A percentile compares a stretch with the other conserved stretches of the same genome.
Conservation (phyloP, 2,113 vertebrate genomes). For the Tautogolabrus adspersus region DNA sequence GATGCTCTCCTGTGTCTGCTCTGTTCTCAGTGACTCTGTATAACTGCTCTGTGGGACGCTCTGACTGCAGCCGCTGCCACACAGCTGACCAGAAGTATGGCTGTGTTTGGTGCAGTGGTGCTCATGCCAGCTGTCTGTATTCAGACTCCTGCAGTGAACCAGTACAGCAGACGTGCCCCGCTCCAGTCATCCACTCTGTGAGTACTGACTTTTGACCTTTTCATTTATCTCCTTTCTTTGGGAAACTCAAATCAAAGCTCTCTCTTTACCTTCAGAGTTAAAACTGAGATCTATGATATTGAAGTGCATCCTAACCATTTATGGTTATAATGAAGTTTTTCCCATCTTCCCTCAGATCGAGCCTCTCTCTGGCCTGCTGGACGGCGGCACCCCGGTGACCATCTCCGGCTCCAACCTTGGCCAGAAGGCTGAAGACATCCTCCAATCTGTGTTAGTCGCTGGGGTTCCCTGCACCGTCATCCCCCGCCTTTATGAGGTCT, state of each 20-base stretch:
- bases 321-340: not conserved
- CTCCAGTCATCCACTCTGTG: conserved; percentile 92
- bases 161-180: conserved; percentile 90
- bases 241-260: not conserved
- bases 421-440: conserved; percentile 92
- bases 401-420: conserved; percentile 97
- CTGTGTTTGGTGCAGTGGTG: conserved; percentile 94
- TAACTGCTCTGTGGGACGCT: conserved; percentile 94
- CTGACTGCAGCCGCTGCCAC: conserved; percentile 95
- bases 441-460: conserved; percentile 90
- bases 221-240: not conserved
- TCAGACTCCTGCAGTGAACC: conserved; percentile 86
- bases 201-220: conserved; percentile 61
- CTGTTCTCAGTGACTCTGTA: conserved; percentile 90
- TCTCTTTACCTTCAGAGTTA: not conserved
- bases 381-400: conserved; percentile 92
- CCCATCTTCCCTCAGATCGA: conserved; percentile 85
- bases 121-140: conserved; percentile 87
- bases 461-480: conserved; percentile 89
- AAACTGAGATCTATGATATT: not conserved
- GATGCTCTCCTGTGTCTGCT: not conserved
- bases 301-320: not conserved
- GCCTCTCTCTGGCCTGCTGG: conserved; percentile 91
- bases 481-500: conserved; percentile 90
- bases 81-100: conserved; percentile 89